Evolutionary conservation across 2,888 invertebrate species (phyloP), one percentile per base, ranked within the genome.

Genomic region (Antheraea yamamai): DNA sequence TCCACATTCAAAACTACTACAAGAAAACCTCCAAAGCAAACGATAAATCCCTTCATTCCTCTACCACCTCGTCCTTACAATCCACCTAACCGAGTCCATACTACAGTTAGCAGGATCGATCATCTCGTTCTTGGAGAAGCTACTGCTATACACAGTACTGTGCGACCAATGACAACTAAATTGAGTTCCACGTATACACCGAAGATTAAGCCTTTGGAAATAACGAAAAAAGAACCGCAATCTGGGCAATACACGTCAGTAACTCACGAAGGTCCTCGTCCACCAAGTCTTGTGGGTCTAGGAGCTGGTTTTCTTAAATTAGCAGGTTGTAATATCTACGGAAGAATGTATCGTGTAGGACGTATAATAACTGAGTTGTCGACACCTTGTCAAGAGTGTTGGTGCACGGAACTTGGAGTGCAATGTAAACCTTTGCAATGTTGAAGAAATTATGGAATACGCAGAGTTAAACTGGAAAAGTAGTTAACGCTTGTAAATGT

Each of bases 301-400:
- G 94, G 95, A 2, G 90, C 95, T 20, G 96, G 97, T 58, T 90
- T 97, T 74, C 91, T 97, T 71, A 98, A 98, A 89, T 89, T 98
- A 78, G 97, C 97, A 18, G 98, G 98, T 0, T 98, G 98, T 87
- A 98, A 98, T 91, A 98, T 98, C 83, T 98, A 98, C 85, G 98
- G 98, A 10, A 95, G 97, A 79, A 98, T 98, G 97, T 98, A 98
- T 89, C 95, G 97, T 39, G 97, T 98, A 16, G 98, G 97, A 6
- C 95, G 96, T 83, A 97, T 97, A 80, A 98, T 98, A 82, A 95
- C 97, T 2, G 98, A 98, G 92, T 92, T 98, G 78, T 98, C 98
- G 10, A 96, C 96, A 76, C 96, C 97, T 20, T 98, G 98, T 90
- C 95, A 97, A 80, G 97, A 97, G 91, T 98, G 98, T 90, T 97